Conservation (phyloP, 2,113 vertebrate genomes). For the Sprattus sprattus region DNA sequence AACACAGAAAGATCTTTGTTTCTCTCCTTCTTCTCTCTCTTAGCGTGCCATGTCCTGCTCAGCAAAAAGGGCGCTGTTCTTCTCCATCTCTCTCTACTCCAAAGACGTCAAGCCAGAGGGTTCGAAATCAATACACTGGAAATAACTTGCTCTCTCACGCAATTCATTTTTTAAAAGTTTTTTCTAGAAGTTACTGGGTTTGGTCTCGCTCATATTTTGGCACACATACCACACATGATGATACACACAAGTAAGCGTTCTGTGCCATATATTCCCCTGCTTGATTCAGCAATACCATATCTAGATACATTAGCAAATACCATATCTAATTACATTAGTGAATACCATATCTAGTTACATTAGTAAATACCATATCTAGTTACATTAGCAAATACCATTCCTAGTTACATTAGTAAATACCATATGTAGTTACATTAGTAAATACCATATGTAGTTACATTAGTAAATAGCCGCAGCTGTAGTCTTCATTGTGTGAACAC, state of each 20-base stretch:
- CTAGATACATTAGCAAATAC: not conserved
- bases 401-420: no score
- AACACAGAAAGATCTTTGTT: not conserved
- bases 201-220: not conserved
- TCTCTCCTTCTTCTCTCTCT: not conserved
- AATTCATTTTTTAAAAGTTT: not conserved
- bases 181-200: not conserved
- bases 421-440: no score
- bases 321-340: no score
- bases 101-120: not conserved
- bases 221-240: not conserved
- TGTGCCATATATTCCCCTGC: not conserved
- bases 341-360: no score
- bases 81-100: not conserved
- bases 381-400: no score
- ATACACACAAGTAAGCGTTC: not conserved
- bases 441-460: no score
- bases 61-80: not conserved
- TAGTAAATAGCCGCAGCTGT: not conserved
- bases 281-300: not conserved
- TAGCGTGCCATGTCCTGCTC: not conserved
- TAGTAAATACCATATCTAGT: no score
- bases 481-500: not conserved
- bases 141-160: not conserved
- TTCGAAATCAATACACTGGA: not conserved